Evolutionary conservation across 2,888 invertebrate genomes (phyloP).

Genomic region (Molanna angustata): DNA sequence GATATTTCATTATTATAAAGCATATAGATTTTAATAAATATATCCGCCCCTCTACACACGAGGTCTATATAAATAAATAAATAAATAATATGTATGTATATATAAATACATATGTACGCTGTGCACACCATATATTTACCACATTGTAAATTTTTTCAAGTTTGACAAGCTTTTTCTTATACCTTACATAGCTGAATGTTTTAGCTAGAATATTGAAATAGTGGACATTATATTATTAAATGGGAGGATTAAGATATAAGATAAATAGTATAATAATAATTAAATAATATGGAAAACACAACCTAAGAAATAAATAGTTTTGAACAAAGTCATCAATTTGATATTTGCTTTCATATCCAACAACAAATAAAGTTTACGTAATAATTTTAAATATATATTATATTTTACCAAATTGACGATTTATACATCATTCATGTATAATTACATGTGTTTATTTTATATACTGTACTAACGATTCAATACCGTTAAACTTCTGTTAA

Average conservation of each 20-base stretch:
- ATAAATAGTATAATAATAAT: constrained; percentile 16
- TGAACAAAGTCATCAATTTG: constrained; percentile 18
- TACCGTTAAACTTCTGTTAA: no score
- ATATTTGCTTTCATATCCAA: constrained; percentile 31
- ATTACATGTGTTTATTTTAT: no score
- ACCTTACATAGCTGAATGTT: constrained; percentile 30
- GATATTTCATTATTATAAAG: constrained; percentile 19
- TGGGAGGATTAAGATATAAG: no score
- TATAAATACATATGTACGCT: no score
- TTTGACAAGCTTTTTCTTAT: constrained; percentile 28
- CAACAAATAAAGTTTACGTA: no score
- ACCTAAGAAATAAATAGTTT: constrained; percentile 7
- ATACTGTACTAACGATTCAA: no score
- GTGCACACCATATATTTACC: no score
- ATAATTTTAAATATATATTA: no score
- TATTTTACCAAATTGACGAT: no score
- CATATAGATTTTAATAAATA: no score
- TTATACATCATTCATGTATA: no score
- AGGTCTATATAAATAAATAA: constrained; percentile 11
- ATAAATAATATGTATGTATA: constrained; percentile 18
- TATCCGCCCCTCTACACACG: constrained; percentile 1
- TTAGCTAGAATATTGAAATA: constrained; percentile 23
- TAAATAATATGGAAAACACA: constrained; percentile 8
- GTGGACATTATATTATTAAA: constrained; percentile 18
- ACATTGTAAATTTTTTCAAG: no score